A percentile compares a stretch with the other conserved stretches of the same genome.
Evolutionary conservation across 1,140 invertebrate species (phyloP).

Genomic region (Euura saliciscinereae): DNA sequence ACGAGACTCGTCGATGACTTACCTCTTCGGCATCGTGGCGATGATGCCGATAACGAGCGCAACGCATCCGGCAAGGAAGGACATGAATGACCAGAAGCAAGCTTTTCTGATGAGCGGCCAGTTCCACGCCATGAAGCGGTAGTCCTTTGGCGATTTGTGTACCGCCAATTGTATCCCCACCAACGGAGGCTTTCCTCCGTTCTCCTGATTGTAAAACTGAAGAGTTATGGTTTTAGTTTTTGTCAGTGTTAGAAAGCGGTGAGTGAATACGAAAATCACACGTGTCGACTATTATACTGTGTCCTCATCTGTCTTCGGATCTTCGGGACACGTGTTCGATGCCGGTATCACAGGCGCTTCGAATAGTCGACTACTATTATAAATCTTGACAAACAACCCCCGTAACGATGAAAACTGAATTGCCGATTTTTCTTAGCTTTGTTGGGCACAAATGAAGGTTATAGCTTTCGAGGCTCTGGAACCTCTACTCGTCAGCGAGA

Average conservation of each 20-base stretch:
- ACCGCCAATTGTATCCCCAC: conserved; percentile 63
- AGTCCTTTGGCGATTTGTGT: conserved; percentile 64
- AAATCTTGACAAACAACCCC: no score
- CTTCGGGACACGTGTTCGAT: no score
- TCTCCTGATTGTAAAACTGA: conserved; percentile 64
- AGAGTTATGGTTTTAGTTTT: conserved; percentile 34
- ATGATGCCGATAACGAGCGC: conserved; percentile 74
- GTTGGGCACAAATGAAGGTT: no score
- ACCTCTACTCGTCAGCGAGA: no score
- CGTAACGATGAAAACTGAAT: no score
- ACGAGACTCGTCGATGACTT: conserved; percentile 58
- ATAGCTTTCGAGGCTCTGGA: no score
- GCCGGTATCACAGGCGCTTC: no score
- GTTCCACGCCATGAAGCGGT: conserved; percentile 79
- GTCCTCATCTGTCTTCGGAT: no score
- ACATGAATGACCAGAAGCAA: conserved; percentile 74
- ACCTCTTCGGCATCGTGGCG: conserved; percentile 71
- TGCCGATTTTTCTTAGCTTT: no score
- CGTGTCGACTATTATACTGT: no score
- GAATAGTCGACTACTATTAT: no score
- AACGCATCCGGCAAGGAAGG: conserved; percentile 70
- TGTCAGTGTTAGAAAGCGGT: conserved; percentile 9
- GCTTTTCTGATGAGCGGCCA: conserved; percentile 77
- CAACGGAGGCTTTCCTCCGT: conserved; percentile 59
- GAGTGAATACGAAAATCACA: background rate